Conservation (phyloP, 2,797 vertebrate species). For the Lophius americanus region DNA sequence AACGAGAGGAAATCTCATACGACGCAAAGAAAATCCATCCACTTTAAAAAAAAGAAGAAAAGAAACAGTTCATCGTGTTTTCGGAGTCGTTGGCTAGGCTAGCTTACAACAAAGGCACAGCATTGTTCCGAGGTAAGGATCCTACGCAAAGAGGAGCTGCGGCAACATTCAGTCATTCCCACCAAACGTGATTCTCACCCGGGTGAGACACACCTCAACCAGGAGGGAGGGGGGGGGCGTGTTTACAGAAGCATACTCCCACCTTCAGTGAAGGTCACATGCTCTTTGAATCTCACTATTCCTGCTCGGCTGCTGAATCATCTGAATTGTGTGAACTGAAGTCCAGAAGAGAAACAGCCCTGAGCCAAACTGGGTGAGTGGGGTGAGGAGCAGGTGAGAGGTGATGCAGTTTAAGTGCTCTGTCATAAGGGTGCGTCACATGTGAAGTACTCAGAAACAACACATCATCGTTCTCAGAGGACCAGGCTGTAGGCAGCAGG, state of each 20-base stretch:
- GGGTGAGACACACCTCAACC: slow-evolving; percentile 33
- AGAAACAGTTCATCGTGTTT: slow-evolving; percentile 49
- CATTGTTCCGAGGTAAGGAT: slow-evolving; percentile 86
- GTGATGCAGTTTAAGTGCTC: slow-evolving; percentile 65
- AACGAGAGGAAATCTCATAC: slow-evolving; percentile 72
- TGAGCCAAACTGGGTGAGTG: slow-evolving; percentile 69
- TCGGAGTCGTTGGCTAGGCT: slow-evolving; percentile 85
- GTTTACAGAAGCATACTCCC: slow-evolving; percentile 42
- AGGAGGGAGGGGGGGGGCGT: slow-evolving; percentile 21
- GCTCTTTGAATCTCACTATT: slow-evolving; percentile 46
- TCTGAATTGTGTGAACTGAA: slow-evolving; percentile 44
- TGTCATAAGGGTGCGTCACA: slow-evolving; percentile 49
- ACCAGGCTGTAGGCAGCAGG: slow-evolving; percentile 79
- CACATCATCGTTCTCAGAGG: slow-evolving; percentile 77
- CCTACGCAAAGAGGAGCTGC: slow-evolving; percentile 83
- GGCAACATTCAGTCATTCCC: slow-evolving; percentile 63
- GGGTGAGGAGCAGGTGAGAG: slow-evolving; percentile 39
- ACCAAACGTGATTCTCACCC: no score
- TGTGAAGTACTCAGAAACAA: slow-evolving; percentile 60
- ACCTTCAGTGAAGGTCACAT: slow-evolving; percentile 33
- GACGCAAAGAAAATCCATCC: slow-evolving; percentile 72
- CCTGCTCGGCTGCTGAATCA: slow-evolving; percentile 50
- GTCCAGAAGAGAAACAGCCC: slow-evolving; percentile 67
- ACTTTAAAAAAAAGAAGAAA: slow-evolving; percentile 69
- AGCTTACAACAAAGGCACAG: slow-evolving; percentile 89